Evolutionary conservation across 2,888 invertebrate genomes (phyloP), one percentile per base, ranked within the genome.

Genomic region (Elysia crispata): DNA sequence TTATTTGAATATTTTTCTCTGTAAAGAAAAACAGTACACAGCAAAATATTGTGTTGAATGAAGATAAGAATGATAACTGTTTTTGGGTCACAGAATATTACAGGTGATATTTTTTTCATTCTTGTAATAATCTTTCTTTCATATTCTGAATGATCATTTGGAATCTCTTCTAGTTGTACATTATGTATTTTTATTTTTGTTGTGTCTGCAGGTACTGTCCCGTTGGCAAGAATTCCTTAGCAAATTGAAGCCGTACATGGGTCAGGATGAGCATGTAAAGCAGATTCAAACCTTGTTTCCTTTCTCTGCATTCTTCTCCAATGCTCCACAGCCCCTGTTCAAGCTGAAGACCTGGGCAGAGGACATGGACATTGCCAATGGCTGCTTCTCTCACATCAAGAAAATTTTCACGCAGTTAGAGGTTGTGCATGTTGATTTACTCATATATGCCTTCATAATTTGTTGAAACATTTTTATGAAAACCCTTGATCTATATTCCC

Each of bases 331-430:
- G 86, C 97, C 98, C 0, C 92, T 99, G 3, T 99, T 99, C 91
- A 96, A 96, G 85, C 95, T 91, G 0, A 93, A 94, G 60, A 94
- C 94, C 0, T 96, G 94, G 88, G 95, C 95, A 8, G 96, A 96
- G 83, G 97, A 98, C 90, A 93, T 97, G 92, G 96, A 95, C 87
- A 95, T 96, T 60, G 98, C 99, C 0, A 94, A 95, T 87, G 97
- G 98, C 77, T 99, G 98, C 91, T 99, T 97, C 92, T 87, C 96
- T 85, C 98, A 98, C 91, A 97, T 99, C 82, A 95, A 96, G 87
- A 95, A 97, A 89, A 98, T 99, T 86, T 99, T 99, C 91, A 96
- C 96, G 54, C 98, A 99, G 91, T 93, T 99, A 15, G 99, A 99
- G 91, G 92, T 92, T 54, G 54, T n/a, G n/a, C n/a, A n/a, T n/a